Conservation (phyloP, 2,797 vertebrate genomes). For the Morus bassanus region DNA sequence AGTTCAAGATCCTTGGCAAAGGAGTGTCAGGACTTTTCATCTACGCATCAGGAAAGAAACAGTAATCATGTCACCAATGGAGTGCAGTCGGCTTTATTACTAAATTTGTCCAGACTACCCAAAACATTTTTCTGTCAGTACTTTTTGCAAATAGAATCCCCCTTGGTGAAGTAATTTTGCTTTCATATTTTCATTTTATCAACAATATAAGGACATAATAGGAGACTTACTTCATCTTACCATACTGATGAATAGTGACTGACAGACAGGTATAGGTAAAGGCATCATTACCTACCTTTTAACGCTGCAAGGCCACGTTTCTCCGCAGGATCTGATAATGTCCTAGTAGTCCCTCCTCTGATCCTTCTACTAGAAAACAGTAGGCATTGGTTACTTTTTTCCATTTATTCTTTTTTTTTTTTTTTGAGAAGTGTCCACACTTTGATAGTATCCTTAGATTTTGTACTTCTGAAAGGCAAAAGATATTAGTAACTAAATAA, state of each 20-base stretch:
- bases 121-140: not conserved
- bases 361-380: not conserved
- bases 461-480: not conserved
- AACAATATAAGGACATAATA: not conserved
- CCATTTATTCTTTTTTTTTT: not conserved
- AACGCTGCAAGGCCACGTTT: not conserved
- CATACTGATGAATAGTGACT: not conserved
- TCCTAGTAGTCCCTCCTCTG: not conserved
- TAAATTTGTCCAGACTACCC: not conserved
- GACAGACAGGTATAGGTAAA: not conserved
- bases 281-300: not conserved
- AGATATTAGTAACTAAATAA: not conserved
- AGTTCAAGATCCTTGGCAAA: not conserved
- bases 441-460: not conserved
- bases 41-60: not conserved
- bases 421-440: not conserved
- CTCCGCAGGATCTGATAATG: not conserved
- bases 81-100: not conserved
- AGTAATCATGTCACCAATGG: not conserved
- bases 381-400: not conserved
- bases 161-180: not conserved
- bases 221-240: not conserved
- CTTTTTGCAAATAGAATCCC: not conserved
- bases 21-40: not conserved
- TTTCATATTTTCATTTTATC: not conserved